phyloP scores from a whole-genome alignment of 2,888 invertebrate species.

The Hydrotaea diabolus region DNA sequence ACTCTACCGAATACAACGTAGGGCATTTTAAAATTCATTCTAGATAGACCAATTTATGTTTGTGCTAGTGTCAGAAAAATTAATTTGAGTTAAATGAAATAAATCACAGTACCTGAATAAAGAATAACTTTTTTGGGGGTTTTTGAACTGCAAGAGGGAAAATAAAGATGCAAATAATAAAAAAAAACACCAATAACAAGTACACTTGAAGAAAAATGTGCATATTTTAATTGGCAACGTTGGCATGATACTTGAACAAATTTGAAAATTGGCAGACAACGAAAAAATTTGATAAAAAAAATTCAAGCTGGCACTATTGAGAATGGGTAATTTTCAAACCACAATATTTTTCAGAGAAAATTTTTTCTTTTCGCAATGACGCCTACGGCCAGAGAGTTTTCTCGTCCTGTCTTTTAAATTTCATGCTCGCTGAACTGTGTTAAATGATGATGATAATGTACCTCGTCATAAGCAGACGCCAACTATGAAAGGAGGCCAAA shows the following conservation, averaged over 20 bases:
- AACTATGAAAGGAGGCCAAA: not conserved
- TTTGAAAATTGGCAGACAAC: not conserved
- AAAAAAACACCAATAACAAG: not conserved
- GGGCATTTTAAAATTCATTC: too few species aligned
- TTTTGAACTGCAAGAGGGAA: slow-evolving; percentile 18
- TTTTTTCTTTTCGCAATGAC: too few species aligned
- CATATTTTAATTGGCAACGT: too few species aligned
- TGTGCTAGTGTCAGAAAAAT: slow-evolving; percentile 59
- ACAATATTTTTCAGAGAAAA: too few species aligned
- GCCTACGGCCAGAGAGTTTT: slow-evolving; percentile 5
- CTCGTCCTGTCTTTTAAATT: slow-evolving; percentile 65
- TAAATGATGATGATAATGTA: slow-evolving; percentile 68
- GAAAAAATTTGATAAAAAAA: too few species aligned
- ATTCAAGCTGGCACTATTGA: too few species aligned
- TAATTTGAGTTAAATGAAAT: slow-evolving; percentile 65
- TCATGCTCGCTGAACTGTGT: slow-evolving; percentile 70
- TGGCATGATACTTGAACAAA: too few species aligned
- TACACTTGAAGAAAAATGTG: not conserved
- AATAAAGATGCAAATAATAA: slow-evolving; percentile 58
- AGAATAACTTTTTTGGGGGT: slow-evolving; percentile 38
- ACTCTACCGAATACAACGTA: too few species aligned
- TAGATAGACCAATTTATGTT: slow-evolving; percentile 11
- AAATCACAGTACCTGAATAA: slow-evolving; percentile 55
- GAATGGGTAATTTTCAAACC: too few species aligned
- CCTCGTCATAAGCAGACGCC: slow-evolving; percentile 56